Base-by-base conservation (phyloP, 2,113 vertebrate genomes). In the Canis aureus region DNA sequence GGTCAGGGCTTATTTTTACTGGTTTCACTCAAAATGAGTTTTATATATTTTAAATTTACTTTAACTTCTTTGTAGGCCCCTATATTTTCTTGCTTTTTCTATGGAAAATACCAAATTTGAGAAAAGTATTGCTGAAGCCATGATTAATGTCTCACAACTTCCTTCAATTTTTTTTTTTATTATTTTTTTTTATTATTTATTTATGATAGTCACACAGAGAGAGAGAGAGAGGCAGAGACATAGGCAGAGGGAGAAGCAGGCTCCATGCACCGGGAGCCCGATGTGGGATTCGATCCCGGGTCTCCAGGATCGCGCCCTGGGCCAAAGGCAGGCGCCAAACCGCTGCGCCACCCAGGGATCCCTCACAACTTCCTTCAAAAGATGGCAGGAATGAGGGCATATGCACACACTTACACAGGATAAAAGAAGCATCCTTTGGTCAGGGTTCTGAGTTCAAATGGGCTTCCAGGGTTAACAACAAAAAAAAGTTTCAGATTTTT, bases 1-100 rank as follows among this genome's bases (percentile, higher is more conserved):
- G 17, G 57, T 94, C 25, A 89, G 43, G 88, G 74, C 17, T 94
- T 92, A 19, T 82, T 97, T 96, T 84, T 81, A 87, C 32, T 89
- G 53, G 10, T 81, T 93, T 95, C 55, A 85, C n/a, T 81, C 51
- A 32, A 87, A 94, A 35, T 67, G n/a, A 25, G 60, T 76, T 88
- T 84, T 80, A 86, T 22, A 59, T 71, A 67, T 29, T 95, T 90
- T 80, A 89, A 53, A 67, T 91, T 93, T 91, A 92, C 62, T 82
- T 91, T 88, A 90, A 79, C 51, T 74, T 81, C 55, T 89, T 85
- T 53, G 55, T 89, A 90, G 95, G 13, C 66, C 25, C 38, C 53
- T 78, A 32, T 20, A 92, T 80, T 55, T 95, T 93, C 69, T 85
- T 71, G n/a, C 11, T 32, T 84, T 69, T 84, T 62, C 81, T 74